phyloP scores from a whole-genome alignment of 2,113 vertebrate species.

The Sceloporus undulatus region DNA sequence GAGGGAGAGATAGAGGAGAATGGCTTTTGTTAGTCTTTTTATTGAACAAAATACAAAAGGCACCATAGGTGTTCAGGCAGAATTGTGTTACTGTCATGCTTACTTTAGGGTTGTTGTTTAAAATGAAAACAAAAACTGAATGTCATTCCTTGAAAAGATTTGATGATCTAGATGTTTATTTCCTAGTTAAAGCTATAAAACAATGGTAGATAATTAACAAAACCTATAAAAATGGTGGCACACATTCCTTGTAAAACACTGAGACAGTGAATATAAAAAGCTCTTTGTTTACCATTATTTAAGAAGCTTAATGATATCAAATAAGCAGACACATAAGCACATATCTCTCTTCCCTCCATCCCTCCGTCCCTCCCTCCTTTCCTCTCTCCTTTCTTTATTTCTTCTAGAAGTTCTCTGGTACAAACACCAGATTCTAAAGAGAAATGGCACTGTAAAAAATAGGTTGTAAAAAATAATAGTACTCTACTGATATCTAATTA shows the following conservation, averaged over 20 bases:
- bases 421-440: constrained; percentile 46
- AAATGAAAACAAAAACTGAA: background rate
- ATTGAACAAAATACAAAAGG: background rate
- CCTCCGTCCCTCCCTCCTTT: background rate
- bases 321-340: background rate
- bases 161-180: constrained; percentile 33
- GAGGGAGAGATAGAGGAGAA: background rate
- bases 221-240: background rate
- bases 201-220: constrained; percentile 15
- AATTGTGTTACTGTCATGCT: background rate
- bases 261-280: background rate
- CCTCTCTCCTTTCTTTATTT: background rate
- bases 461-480: constrained; percentile 69
- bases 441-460: constrained; percentile 71
- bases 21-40: background rate
- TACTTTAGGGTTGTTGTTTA: constrained; percentile 16
- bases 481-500: constrained; percentile 72
- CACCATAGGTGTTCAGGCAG: background rate
- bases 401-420: background rate
- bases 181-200: constrained; percentile 42
- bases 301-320: background rate
- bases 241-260: background rate
- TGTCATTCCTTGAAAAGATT: constrained; percentile 16
- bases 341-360: background rate
- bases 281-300: constrained; percentile 36